These are phyloP conservation scores for Molossus alvarezi DNA, from an alignment of 2,797 vertebrate species.

Conservation along the genomic window DNA sequence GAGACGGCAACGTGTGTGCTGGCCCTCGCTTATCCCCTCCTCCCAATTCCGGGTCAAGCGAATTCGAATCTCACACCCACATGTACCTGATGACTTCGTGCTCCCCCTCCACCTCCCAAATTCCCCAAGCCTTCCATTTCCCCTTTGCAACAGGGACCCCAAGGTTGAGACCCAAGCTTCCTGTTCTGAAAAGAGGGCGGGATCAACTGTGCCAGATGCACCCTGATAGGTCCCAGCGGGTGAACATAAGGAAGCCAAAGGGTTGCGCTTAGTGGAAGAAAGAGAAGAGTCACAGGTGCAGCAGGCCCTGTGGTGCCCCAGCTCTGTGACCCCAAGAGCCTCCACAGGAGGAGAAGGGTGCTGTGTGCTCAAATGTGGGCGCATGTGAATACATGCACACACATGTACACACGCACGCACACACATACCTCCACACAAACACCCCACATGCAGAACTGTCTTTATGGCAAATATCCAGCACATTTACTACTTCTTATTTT, in stretches of 20 bases:
- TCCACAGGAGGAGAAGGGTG: not conserved
- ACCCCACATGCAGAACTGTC: not conserved
- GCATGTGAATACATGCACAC: fast-evolving
- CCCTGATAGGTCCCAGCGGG: not conserved
- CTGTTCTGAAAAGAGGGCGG: not conserved
- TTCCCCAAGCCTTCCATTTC: not conserved
- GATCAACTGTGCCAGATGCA: not conserved
- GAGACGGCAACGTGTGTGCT: not conserved
- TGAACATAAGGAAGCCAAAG: not conserved
- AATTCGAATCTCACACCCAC: not conserved
- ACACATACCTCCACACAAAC: too few species aligned
- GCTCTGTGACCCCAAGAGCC: not conserved
- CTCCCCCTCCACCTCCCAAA: not conserved
- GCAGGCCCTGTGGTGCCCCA: fast-evolving
- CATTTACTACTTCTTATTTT: not conserved
- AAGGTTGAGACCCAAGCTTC: not conserved
- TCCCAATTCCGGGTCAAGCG: not conserved
- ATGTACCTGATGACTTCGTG: not conserved
- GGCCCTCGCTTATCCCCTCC: fast-evolving
- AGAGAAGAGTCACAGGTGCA: not conserved
- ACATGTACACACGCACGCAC: too few species aligned
- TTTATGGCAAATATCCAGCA: not conserved
- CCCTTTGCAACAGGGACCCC: not conserved
- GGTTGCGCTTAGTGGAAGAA: not conserved
- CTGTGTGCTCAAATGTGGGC: too few species aligned